Conservation (phyloP, 2,113 vertebrate species). For the Ceyx margarethae region DNA sequence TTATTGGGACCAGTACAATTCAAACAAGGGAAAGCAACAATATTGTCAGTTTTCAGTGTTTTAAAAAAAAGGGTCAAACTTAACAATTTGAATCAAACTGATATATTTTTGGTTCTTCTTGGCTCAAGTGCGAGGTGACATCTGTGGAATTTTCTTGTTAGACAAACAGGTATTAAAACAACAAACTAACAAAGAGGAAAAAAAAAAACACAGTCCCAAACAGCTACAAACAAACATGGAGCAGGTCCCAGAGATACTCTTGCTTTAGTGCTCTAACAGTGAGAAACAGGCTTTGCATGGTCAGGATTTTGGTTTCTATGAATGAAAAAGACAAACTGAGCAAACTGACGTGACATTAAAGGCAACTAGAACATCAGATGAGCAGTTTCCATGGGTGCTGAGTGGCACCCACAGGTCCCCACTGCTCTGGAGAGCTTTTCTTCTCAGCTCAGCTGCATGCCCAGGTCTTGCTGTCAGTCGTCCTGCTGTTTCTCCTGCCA, state of each 20-base stretch:
- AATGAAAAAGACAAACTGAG: not conserved
- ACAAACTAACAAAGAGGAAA: not conserved
- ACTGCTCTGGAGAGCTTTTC: not conserved
- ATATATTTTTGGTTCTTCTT: not conserved
- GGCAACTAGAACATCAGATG: not conserved
- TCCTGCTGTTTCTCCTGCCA: not conserved
- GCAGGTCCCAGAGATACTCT: not conserved
- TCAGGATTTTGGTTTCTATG: not conserved
- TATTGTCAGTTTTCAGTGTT: no score
- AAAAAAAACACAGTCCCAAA: rapidly evolving
- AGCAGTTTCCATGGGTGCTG: not conserved
- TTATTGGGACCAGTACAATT: not conserved
- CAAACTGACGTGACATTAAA: not conserved
- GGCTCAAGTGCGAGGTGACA: not conserved
- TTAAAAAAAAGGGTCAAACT: not conserved
- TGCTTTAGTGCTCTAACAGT: not conserved
- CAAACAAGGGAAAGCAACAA: not conserved
- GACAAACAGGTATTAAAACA: not conserved
- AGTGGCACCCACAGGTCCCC: not conserved
- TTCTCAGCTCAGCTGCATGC: rapidly evolving
- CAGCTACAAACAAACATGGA: rapidly evolving
- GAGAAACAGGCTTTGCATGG: not conserved
- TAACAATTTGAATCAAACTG: not conserved
- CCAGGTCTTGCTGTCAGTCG: not conserved
- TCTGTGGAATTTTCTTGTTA: not conserved